Base-by-base conservation (phyloP, 2,113 vertebrate genomes). In the Callorhinus ursinus region DNA sequence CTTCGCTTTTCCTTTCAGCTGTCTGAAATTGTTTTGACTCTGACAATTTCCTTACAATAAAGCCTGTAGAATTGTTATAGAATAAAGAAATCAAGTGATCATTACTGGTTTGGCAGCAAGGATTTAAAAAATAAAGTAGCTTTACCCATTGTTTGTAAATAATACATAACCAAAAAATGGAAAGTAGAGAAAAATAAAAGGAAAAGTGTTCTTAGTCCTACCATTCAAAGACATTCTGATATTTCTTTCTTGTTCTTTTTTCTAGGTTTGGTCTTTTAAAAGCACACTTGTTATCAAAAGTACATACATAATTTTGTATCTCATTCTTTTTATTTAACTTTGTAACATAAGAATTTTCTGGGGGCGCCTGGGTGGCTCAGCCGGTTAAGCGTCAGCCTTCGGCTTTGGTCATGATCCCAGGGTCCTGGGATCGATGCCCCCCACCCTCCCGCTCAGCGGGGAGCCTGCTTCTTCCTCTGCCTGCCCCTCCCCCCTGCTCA, bases 1-100 rank as follows among this genome's bases (percentile, higher is more conserved):
- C 76, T 96, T 93, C 63, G 39, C 67, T 92, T 92, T 89, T 83
- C 74, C 51, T 95, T 93, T 86, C 74, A 82, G 59, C 83, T 31
- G 18, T 84, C 59, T 86, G 63, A 46, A 42, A 36, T 69, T 92
- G 49, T 86, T 93, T 89, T 93, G 95, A 82, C 92, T 96, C 86
- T 57, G 79, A 88, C 51, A 85, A 16, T 96, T 92, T 11, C 39
- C 36, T 86, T 92, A 67, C 49, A 79, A 63, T 96, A 79, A 93
- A 83, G 76, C 65, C 42, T 28, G 14, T 36, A 95, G 69, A 83
- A 74, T 63, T 85, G 46, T 83, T 94, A 9, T 4, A 86, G 77
- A 83, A 59, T 90, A 88, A 90, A 96, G 71, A 89, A 72, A 61
- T 94, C 74, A 90, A 71, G 4, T 80, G 28, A 85, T 86, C 12